Base-by-base conservation (phyloP, 2,797 vertebrate genomes). In the Schizothorax lantsangensis region DNA sequence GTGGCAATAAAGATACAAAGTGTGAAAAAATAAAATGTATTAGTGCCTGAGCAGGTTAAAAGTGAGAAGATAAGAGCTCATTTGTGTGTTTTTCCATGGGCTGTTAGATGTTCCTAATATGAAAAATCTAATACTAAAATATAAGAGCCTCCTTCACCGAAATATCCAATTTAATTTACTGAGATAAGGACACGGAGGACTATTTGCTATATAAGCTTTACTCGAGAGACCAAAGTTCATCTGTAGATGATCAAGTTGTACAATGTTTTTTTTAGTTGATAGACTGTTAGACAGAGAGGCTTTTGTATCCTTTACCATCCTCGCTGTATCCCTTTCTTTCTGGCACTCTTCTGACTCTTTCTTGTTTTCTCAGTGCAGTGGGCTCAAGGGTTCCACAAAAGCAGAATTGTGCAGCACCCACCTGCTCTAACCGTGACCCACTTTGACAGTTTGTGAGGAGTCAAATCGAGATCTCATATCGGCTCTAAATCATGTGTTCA, bases 171-270 rank as follows among this genome's bases (percentile, higher is more conserved):
- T 62, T 11, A 59, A 59, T 43, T 19, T 30, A 38, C 68, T 30
- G 15, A 73, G 47, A 68, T 80, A 84, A 81, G 57, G 33, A 38
- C 45, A 43, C 23, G 19, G 26, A 36, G 1, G 30, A 19, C 1
- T 33, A 33, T 80, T 69, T 81, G 40, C 38, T 47, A 80, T 33
- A 87, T 73, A 54, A 79, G 52, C 47, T 54, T 74, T 33, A 79
- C 2, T 62, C 43, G 30, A 15, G 12, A 71, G 57, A 66, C 47
- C 59, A 45, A 71, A 49, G 49, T 81, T 30, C 71, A 43, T 71
- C 83, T 85, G 49, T 54, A 47, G 83, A 90, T 81, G 84, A 88
- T 87, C 62, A 83, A 79, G 88, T 81, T 72, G 80, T n/a, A 52
- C 36, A 52, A 66, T 73, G 84, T 57, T 33, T 81, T 59, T 74